Percentiles rank a stretch among this genome's conserved stretches.
These are phyloP conservation scores for Physocephala rufipes DNA, from an alignment of 2,888 invertebrate species.

Conservation along the genomic window DNA sequence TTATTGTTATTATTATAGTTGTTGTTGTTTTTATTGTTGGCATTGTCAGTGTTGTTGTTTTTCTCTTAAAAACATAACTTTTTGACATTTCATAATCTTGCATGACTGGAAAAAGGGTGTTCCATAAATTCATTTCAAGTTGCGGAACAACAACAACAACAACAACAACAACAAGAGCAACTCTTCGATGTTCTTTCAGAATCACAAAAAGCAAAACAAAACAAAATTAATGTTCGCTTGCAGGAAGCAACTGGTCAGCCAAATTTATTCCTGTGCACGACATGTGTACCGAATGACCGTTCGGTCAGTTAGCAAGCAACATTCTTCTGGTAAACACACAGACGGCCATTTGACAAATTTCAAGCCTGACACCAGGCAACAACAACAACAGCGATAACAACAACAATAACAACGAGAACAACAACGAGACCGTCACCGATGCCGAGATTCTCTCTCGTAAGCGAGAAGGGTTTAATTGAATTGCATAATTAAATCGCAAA, in stretches of 20 bases:
- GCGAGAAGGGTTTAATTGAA: slow-evolving; percentile 50
- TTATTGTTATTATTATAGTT: background rate
- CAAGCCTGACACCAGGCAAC: slow-evolving; percentile 15
- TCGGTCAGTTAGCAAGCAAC: no score
- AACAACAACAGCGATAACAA: background rate
- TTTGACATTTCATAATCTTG: slow-evolving; percentile 30
- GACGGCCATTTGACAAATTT: slow-evolving; percentile 29
- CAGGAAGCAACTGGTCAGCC: background rate
- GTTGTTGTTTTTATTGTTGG: background rate
- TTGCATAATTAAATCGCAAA: slow-evolving; percentile 47
- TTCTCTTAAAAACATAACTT: slow-evolving; percentile 25
- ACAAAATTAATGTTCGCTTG: background rate
- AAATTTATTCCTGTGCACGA: background rate
- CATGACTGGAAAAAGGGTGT: background rate
- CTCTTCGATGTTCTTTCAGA: slow-evolving; percentile 10
- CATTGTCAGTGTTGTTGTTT: slow-evolving; percentile 21
- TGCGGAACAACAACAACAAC: background rate
- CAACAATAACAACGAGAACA: background rate
- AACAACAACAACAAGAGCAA: slow-evolving; percentile 11
- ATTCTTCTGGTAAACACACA: background rate
- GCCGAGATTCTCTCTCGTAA: slow-evolving; percentile 27
- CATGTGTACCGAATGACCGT: background rate
- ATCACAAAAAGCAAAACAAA: background rate
- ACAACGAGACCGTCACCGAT: background rate
- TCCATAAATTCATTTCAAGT: slow-evolving; percentile 22